A percentile compares a stretch with the other conserved stretches of the same genome.
phyloP scores from a whole-genome alignment of 2,888 invertebrate species.

The Caenorhabditis sp. region DNA sequence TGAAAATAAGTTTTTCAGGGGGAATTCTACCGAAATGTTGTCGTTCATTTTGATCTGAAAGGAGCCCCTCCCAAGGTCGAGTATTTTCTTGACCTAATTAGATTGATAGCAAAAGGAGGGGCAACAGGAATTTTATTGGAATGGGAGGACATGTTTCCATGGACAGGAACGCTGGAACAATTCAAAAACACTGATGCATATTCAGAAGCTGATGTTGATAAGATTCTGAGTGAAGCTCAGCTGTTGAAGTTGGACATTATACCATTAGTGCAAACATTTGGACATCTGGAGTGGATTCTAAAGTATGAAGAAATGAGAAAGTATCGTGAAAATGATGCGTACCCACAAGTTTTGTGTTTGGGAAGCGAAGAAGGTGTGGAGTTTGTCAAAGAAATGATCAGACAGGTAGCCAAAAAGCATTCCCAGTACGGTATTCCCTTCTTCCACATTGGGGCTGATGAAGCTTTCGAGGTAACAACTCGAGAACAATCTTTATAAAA shows the following conservation, averaged over 20 bases:
- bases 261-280: slow-evolving; percentile 92
- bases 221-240: slow-evolving; percentile 87
- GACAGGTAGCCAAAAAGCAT: slow-evolving; percentile 84
- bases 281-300: slow-evolving; percentile 90
- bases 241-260: slow-evolving; percentile 87
- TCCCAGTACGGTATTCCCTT: slow-evolving; percentile 85
- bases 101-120: slow-evolving; percentile 87
- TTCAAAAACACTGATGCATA: slow-evolving; percentile 88
- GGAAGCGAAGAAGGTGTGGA: slow-evolving; percentile 83
- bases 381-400: slow-evolving; percentile 84
- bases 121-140: slow-evolving; percentile 89
- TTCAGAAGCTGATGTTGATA: slow-evolving; percentile 87
- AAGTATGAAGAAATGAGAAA: slow-evolving; percentile 88
- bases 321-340: slow-evolving; percentile 87
- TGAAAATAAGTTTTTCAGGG: slow-evolving; percentile 35
- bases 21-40: slow-evolving; percentile 84
- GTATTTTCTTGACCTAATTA: slow-evolving; percentile 86
- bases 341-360: slow-evolving; percentile 84
- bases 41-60: slow-evolving; percentile 91
- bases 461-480: slow-evolving; percentile 82
- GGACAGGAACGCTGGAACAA: slow-evolving; percentile 86
- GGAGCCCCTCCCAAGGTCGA: slow-evolving; percentile 89
- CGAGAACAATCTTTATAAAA: no score
- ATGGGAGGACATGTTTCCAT: slow-evolving; percentile 94
- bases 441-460: slow-evolving; percentile 86